phyloP scores from a whole-genome alignment of 1,140 invertebrate genomes.

The Oppia nitens region DNA sequence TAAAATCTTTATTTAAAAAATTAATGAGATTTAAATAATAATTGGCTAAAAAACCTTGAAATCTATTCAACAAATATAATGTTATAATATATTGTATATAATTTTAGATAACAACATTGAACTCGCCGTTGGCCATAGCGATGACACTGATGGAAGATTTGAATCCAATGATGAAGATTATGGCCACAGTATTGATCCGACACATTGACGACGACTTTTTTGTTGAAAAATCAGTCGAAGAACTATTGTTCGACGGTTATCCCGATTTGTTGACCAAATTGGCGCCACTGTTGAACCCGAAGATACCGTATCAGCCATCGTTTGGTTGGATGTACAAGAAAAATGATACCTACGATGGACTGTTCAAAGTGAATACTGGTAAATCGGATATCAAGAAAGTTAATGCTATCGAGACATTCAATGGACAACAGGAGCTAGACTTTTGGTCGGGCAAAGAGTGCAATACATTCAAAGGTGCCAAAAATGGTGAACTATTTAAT shows the following conservation, averaged over 20 bases:
- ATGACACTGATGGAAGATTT: conserved; percentile 52
- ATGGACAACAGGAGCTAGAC: conserved; percentile 38
- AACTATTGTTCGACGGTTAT: conserved; percentile 63
- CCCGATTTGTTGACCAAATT: conserved; percentile 18
- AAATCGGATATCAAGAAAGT: conserved; percentile 25
- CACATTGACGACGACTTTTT: conserved; percentile 76
- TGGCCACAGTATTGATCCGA: conserved; percentile 69
- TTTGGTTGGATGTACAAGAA: conserved; percentile 24
- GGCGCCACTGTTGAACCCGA: conserved; percentile 14
- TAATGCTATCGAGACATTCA: conserved; percentile 31
- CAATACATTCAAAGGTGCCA: conserved; percentile 8
- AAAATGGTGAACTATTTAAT: conserved; percentile 15
- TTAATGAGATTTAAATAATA: too few relatives aligned
- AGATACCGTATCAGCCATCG: conserved; percentile 13
- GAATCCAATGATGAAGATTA: conserved; percentile 54
- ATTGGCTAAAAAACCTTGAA: too few relatives aligned
- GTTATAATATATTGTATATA: too few relatives aligned
- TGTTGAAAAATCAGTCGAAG: conserved; percentile 63
- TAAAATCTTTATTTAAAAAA: too few relatives aligned
- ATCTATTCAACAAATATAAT: too few relatives aligned
- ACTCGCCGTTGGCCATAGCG: conserved; percentile 74
- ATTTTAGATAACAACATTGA: conserved; percentile 52
- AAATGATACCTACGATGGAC: conserved; percentile 34
- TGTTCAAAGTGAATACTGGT: conserved; percentile 33
- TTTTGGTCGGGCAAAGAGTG: conserved; percentile 15